A percentile compares a stretch with the other conserved stretches of the same genome.
Evolutionary conservation across 1,140 invertebrate genomes (phyloP).

Genomic region (Lamellibrachia luymesi): DNA sequence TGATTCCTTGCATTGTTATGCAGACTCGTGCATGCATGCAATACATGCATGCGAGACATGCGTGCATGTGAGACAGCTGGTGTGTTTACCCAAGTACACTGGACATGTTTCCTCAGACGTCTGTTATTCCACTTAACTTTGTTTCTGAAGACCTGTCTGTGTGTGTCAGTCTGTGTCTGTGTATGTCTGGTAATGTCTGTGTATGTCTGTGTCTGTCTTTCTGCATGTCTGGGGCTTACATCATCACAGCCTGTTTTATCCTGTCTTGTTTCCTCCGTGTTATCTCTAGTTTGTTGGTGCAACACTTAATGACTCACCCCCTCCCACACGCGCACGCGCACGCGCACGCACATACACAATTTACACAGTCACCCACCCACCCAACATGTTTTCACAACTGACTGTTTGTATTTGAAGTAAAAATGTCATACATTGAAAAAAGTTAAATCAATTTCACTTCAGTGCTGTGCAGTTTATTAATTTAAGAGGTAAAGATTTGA

Average conservation of each 20-base stretch:
- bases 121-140: background rate
- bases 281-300: background rate
- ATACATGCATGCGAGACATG: background rate
- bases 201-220: no score
- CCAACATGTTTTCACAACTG: background rate
- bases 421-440: background rate
- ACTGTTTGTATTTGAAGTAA: background rate
- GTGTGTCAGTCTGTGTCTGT: no score
- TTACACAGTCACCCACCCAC: background rate
- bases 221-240: background rate
- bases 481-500: no score
- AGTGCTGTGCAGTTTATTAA: background rate
- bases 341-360: background rate
- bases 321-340: no score
- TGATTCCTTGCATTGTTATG: no score
- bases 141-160: background rate
- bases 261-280: background rate
- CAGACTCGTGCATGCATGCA: background rate
- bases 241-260: background rate
- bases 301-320: background rate
- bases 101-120: no score
- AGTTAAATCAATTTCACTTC: background rate
- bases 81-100: background rate
- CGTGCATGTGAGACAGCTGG: background rate
- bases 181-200: no score